Evolutionary conservation across 2,797 vertebrate species (phyloP).

Genomic region (Pantherophis vulpinus): DNA sequence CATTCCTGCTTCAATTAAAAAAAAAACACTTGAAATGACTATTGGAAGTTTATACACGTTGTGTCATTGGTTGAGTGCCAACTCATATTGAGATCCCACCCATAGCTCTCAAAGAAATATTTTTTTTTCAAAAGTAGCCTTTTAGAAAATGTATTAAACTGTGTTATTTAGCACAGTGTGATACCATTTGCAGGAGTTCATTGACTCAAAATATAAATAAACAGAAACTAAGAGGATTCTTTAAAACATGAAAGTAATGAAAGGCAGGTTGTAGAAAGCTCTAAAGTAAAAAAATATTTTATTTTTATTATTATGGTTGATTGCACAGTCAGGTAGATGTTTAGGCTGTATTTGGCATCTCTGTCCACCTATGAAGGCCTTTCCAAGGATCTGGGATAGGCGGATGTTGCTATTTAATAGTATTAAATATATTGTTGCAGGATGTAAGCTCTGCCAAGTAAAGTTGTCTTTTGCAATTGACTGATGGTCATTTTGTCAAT

Average conservation of each 20-base stretch:
- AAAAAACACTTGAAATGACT: constrained; percentile 46
- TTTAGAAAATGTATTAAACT: background rate
- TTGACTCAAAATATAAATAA: background rate
- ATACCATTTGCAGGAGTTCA: background rate
- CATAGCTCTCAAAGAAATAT: background rate
- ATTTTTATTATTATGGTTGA: background rate
- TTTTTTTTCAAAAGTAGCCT: background rate
- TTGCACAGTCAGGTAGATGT: background rate
- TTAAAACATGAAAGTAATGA: background rate
- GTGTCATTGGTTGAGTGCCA: background rate
- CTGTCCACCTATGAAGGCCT: background rate
- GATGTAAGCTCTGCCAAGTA: background rate
- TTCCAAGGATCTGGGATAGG: background rate
- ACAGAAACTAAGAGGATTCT: background rate
- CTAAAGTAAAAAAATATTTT: background rate
- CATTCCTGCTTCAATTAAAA: constrained; percentile 40
- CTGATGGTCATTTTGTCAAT: background rate
- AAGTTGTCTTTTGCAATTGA: background rate
- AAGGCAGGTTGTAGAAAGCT: background rate
- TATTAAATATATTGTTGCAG: background rate
- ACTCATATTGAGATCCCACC: background rate
- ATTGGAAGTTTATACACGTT: constrained; percentile 43
- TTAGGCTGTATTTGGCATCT: background rate
- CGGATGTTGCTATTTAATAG: background rate
- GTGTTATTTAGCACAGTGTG: background rate